Conservation (phyloP, 2,113 vertebrate species). For the Percopsis transmontana region DNA sequence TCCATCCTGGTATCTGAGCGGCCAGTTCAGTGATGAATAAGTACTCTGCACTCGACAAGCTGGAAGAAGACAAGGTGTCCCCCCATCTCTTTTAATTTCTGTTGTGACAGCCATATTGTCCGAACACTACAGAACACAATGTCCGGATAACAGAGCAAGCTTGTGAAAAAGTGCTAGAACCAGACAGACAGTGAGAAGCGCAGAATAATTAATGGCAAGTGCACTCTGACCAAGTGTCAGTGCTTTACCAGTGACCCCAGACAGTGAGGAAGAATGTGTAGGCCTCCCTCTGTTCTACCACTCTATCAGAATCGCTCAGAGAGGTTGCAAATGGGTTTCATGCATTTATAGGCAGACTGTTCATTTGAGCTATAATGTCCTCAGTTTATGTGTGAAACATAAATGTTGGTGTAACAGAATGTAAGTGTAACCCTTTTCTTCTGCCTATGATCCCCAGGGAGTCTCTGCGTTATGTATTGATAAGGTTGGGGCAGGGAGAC, state of each 20-base stretch:
- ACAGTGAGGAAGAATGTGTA: conserved; percentile 5
- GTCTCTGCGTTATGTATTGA: no score
- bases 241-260: conserved; percentile 1
- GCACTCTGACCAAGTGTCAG: conserved; percentile 7
- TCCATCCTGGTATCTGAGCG: conserved; percentile 12
- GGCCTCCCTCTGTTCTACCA: background rate
- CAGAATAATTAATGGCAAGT: conserved; percentile 19
- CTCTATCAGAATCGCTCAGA: no score
- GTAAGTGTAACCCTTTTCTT: no score
- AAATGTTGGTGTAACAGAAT: no score
- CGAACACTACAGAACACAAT: background rate
- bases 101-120: background rate
- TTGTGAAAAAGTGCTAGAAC: conserved; percentile 7
- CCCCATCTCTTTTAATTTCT: conserved; percentile 17
- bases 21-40: background rate
- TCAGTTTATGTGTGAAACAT: no score
- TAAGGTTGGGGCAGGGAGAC: no score
- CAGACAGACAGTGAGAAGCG: conserved; percentile 1
- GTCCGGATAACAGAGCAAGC: conserved; percentile 3
- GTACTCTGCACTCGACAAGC: background rate
- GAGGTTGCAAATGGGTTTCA: no score
- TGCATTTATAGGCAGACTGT: no score
- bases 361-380: no score
- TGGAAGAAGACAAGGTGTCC: background rate
- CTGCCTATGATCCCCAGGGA: no score